Conservation (phyloP, 2,797 vertebrate genomes). For the Pseudopleuronectes americanus region DNA sequence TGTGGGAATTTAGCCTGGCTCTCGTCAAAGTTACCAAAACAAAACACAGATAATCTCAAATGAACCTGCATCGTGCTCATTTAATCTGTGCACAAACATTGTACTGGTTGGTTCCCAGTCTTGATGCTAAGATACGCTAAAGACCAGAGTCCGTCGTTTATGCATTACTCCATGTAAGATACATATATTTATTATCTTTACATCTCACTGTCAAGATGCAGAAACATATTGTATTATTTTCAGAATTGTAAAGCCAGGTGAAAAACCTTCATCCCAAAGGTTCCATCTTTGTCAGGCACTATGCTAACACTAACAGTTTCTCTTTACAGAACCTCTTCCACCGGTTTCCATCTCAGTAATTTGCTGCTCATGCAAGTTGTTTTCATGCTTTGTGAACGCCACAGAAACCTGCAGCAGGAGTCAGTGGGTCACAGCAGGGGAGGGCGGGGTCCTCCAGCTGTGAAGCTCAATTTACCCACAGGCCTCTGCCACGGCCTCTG, state of each 20-base stretch:
- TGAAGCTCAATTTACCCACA: constrained; percentile 73
- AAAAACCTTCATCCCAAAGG: not conserved
- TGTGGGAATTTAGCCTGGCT: no score
- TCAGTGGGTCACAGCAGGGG: constrained; percentile 60
- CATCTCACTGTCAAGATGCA: not conserved
- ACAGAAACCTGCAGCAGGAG: constrained; percentile 68
- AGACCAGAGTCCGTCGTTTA: not conserved
- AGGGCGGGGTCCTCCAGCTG: constrained; percentile 59
- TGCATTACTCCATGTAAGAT: not conserved
- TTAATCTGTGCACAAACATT: no score
- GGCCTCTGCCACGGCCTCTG: constrained; percentile 49
- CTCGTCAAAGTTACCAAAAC: no score
- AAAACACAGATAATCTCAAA: no score
- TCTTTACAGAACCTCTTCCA: constrained; percentile 3
- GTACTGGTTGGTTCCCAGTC: no score
- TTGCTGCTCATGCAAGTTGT: constrained; percentile 31
- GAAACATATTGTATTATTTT: not conserved
- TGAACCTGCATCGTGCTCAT: no score
- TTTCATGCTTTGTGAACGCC: constrained; percentile 71
- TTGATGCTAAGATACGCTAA: no score
- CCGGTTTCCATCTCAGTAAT: not conserved
- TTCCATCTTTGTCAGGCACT: not conserved
- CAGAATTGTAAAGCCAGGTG: not conserved
- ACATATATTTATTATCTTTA: not conserved
- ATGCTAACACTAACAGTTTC: not conserved